phyloP scores from a whole-genome alignment of 92 coral and sea anemone species.

The Muricea muricata region DNA sequence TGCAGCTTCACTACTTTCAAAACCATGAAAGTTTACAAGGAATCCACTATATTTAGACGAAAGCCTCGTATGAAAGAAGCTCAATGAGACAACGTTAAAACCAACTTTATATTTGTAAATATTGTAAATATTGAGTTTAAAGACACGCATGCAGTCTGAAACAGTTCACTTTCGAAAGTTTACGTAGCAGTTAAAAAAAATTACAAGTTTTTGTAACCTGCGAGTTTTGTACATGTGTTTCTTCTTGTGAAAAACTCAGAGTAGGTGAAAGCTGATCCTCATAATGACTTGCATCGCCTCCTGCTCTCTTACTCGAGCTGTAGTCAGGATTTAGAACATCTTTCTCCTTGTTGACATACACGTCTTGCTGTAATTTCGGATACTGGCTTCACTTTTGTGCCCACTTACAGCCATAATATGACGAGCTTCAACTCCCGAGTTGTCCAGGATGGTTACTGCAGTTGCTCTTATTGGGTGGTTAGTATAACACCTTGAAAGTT shows the following conservation, averaged over 20 bases:
- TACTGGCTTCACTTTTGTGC: slow-evolving; percentile 50
- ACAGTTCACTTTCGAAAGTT: no score
- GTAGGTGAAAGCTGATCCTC: neutral
- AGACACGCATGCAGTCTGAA: no score
- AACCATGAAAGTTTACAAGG: no score
- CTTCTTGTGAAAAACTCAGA: slow-evolving; percentile 3
- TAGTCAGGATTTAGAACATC: neutral
- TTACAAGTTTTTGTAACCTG: neutral
- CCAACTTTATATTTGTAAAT: no score
- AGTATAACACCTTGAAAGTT: slow-evolving; percentile 24
- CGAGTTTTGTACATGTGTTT: neutral
- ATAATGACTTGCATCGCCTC: no score
- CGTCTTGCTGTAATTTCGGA: slow-evolving; percentile 50
- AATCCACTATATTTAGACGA: no score
- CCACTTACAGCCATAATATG: slow-evolving; percentile 38
- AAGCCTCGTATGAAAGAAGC: no score
- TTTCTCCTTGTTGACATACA: slow-evolving; percentile 48
- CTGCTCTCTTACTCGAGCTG: no score
- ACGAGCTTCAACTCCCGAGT: slow-evolving; percentile 18
- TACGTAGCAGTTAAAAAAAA: slow-evolving; percentile 4
- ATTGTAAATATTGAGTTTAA: no score
- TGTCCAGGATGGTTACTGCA: slow-evolving; percentile 2
- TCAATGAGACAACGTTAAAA: no score
- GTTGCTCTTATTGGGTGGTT: slow-evolving; percentile 41
- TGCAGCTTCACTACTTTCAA: no score